Evolutionary conservation across 1,140 invertebrate species (phyloP).

Genomic region (Brachystomella parvula): DNA sequence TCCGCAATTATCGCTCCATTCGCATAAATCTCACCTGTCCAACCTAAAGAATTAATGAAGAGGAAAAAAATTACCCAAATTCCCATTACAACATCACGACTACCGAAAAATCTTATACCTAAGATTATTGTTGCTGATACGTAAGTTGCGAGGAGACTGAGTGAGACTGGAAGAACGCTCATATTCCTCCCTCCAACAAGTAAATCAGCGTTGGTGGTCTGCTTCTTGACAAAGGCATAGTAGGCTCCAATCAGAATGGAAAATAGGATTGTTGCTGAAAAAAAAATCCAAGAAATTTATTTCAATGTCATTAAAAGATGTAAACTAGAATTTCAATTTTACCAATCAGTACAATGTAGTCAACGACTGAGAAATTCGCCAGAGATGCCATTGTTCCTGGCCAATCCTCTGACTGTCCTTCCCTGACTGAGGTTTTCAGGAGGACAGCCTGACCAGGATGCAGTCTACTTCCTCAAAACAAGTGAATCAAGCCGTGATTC

Average conservation of each 20-base stretch:
- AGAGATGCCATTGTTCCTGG: neutral
- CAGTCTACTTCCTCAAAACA: too few species aligned
- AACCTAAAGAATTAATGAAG: conserved; percentile 21
- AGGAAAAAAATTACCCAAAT: neutral
- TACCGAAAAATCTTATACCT: conserved; percentile 19
- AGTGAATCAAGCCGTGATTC: too few species aligned
- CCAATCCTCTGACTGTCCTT: neutral
- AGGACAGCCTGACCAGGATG: too few species aligned
- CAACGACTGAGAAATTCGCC: neutral
- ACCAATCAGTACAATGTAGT: neutral
- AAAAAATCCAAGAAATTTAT: conserved; percentile 14
- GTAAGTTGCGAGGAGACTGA: conserved; percentile 33
- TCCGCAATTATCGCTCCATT: conserved; percentile 32
- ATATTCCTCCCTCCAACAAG: conserved; percentile 42
- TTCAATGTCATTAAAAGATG: neutral
- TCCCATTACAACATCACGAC: neutral
- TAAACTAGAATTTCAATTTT: neutral
- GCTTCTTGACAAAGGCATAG: conserved; percentile 45
- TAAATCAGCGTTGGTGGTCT: conserved; percentile 44
- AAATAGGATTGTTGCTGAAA: conserved; percentile 23
- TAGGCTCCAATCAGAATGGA: conserved; percentile 43
- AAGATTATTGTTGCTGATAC: conserved; percentile 34
- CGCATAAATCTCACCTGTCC: conserved; percentile 32
- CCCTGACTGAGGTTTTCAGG: too few species aligned
- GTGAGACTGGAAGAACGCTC: conserved; percentile 29